phyloP scores from a whole-genome alignment of 2,113 vertebrate species.

The Corvus moneduloides region DNA sequence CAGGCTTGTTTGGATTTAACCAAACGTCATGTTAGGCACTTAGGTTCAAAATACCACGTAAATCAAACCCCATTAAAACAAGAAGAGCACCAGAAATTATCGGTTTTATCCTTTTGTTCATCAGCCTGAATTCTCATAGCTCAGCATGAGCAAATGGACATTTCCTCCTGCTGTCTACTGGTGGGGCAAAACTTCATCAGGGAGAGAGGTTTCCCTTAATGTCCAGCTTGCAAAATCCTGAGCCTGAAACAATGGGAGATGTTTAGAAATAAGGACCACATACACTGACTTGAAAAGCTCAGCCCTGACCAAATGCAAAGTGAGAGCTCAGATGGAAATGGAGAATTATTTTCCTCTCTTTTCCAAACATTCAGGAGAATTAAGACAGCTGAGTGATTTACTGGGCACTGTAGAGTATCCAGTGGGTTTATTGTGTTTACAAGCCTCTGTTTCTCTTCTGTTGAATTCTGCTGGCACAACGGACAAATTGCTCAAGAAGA shows the following conservation, averaged over 20 bases:
- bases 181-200: neutral
- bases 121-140: neutral
- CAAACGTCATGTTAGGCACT: neutral
- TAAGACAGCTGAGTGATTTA: neutral
- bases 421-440: neutral
- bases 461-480: neutral
- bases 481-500: neutral
- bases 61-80: neutral
- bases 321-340: neutral
- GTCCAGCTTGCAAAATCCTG: neutral
- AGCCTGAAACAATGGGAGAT: neutral
- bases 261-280: neutral
- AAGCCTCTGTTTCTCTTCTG: neutral
- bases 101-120: neutral
- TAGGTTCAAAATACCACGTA: neutral
- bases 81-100: neutral
- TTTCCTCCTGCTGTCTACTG: neutral
- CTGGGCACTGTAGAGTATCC: neutral
- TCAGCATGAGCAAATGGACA: neutral
- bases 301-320: neutral
- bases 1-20: neutral
- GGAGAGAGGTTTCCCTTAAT: neutral
- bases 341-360: neutral
- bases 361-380: neutral
- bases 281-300: neutral